Conservation (phyloP, 2,888 invertebrate genomes). For the Dinocampus coccinellae region DNA sequence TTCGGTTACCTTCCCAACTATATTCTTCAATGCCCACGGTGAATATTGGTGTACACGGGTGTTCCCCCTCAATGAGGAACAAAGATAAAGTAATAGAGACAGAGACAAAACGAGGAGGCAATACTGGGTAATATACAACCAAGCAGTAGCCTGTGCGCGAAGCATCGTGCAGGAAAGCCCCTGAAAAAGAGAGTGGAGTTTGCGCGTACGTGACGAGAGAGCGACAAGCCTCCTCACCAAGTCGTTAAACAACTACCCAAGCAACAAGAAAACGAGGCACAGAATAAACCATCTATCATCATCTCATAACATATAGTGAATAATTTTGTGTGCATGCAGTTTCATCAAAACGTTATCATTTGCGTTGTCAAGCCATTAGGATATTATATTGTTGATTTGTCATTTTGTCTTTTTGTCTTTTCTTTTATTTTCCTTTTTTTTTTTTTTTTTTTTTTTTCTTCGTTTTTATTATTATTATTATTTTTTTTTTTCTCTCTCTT, state of each 20-base stretch:
- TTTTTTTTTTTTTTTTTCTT: background rate
- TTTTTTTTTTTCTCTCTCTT: background rate
- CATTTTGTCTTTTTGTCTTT: background rate
- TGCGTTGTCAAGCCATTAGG: background rate
- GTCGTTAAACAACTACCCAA: background rate
- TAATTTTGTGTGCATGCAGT: background rate
- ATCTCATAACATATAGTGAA: background rate
- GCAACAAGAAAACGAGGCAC: background rate
- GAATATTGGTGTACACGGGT: background rate
- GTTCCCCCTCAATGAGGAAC: constrained; percentile 20
- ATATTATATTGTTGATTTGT: background rate
- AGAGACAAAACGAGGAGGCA: background rate
- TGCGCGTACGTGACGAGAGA: constrained; percentile 28
- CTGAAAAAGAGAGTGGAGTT: constrained; percentile 30
- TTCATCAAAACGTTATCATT: background rate
- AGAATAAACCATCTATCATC: background rate
- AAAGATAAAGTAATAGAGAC: constrained; percentile 37
- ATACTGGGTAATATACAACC: constrained; percentile 9
- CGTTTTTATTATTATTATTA: background rate
- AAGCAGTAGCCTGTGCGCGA: constrained; percentile 54
- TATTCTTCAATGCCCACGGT: background rate
- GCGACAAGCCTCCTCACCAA: constrained; percentile 11
- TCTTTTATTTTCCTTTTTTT: background rate
- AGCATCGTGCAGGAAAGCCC: constrained; percentile 45
- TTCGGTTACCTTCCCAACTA: background rate